phyloP scores from a whole-genome alignment of 1,140 invertebrate genomes.

The Caenorhabditis inopinata region DNA sequence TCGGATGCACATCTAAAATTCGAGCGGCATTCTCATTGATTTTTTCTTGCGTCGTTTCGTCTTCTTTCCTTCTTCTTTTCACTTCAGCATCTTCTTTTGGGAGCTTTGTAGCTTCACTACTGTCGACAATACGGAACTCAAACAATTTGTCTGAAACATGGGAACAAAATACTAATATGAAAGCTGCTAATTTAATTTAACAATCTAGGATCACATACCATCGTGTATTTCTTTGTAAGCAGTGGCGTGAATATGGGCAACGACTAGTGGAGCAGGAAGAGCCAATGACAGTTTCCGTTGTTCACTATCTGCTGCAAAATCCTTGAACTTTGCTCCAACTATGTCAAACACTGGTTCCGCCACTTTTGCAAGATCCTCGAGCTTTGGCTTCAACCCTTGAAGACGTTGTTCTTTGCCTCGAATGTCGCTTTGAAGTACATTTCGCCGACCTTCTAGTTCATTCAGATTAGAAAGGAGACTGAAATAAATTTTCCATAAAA shows the following conservation, averaged over 20 bases:
- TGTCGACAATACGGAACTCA: neutral
- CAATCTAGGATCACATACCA: neutral
- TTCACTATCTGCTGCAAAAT: neutral
- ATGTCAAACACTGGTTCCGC: neutral
- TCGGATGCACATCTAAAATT: neutral
- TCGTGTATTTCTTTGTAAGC: slow-evolving; percentile 37
- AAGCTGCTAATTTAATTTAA: no score
- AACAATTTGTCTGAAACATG: neutral
- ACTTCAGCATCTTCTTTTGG: neutral
- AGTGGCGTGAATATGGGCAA: slow-evolving; percentile 25
- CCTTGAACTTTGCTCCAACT: slow-evolving; percentile 5
- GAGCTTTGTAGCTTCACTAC: neutral
- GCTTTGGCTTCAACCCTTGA: slow-evolving; percentile 35
- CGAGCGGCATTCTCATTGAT: neutral
- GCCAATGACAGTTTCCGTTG: neutral
- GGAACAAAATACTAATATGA: no score
- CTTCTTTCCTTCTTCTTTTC: neutral
- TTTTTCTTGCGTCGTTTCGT: neutral
- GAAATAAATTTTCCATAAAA: neutral
- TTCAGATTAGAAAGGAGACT: slow-evolving; percentile 22
- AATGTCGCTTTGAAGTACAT: slow-evolving; percentile 36
- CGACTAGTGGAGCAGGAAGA: neutral
- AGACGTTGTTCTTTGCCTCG: slow-evolving; percentile 37
- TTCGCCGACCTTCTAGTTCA: slow-evolving; percentile 29
- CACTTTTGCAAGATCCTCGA: slow-evolving; percentile 36